These are phyloP conservation scores for Sarcoramphus papa DNA, from an alignment of 2,797 vertebrate genomes.

Conservation along the genomic window DNA sequence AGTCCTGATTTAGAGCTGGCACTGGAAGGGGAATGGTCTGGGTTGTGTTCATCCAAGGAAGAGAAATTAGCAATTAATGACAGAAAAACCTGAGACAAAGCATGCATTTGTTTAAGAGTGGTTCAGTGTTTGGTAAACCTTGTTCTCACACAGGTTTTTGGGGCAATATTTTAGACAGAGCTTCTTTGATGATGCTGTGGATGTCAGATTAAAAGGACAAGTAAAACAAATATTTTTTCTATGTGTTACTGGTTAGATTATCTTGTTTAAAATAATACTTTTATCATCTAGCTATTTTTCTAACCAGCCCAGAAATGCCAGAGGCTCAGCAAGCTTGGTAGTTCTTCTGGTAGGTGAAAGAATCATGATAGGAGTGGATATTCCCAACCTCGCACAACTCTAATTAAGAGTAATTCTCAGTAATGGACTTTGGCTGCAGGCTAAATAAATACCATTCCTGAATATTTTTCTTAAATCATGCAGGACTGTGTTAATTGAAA, in stretches of 20 bases:
- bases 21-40: neutral
- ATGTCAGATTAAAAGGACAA: neutral
- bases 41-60: neutral
- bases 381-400: constrained; percentile 52
- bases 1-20: neutral
- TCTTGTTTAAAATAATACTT: constrained; percentile 35
- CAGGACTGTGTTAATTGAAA: constrained; percentile 69
- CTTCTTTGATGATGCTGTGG: neutral
- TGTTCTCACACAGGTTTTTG: neutral
- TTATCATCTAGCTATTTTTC: constrained; percentile 29
- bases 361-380: constrained; percentile 44
- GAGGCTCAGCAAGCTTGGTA: constrained; percentile 39
- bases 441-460: constrained; percentile 66
- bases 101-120: neutral
- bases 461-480: constrained; percentile 64
- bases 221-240: constrained; percentile 51
- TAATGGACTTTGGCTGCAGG: constrained; percentile 67
- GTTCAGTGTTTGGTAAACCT: neutral
- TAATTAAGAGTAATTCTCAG: constrained; percentile 70
- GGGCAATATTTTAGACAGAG: neutral
- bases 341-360: constrained; percentile 45
- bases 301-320: constrained; percentile 25
- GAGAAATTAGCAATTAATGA: neutral
- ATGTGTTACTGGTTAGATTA: constrained; percentile 3
- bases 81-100: neutral